These are phyloP conservation scores for Hirundo rustica DNA, from an alignment of 2,797 vertebrate species.

Conservation along the genomic window DNA sequence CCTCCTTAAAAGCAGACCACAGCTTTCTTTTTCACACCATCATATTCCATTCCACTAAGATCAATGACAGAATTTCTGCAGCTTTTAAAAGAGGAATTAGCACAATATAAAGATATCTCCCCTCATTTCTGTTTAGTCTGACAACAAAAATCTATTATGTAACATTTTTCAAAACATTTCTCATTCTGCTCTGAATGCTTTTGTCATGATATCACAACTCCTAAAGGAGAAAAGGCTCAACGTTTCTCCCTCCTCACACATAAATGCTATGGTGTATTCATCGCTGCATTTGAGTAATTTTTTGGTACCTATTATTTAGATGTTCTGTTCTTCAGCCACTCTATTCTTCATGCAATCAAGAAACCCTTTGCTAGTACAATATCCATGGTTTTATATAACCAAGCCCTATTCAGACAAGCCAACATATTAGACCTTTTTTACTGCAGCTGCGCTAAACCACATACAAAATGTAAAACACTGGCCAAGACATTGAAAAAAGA, in stretches of 20 bases:
- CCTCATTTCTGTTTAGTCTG: background rate
- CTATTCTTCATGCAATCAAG: constrained; percentile 21
- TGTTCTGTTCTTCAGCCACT: constrained; percentile 10
- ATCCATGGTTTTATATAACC: constrained; percentile 28
- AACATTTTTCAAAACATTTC: background rate
- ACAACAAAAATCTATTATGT: background rate
- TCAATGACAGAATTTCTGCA: background rate
- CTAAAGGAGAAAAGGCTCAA: background rate
- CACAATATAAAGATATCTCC: background rate
- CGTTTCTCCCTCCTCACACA: background rate
- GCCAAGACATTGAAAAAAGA: background rate
- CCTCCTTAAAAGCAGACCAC: background rate
- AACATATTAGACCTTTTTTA: constrained; percentile 33
- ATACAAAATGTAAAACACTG: background rate
- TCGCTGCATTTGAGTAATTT: background rate
- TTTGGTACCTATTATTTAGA: constrained; percentile 31
- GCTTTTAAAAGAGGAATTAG: constrained; percentile 23
- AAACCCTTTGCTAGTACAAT: constrained; percentile 27
- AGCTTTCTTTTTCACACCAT: background rate
- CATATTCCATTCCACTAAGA: background rate
- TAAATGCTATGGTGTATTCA: background rate
- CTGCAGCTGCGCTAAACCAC: constrained; percentile 49
- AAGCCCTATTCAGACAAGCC: constrained; percentile 29
- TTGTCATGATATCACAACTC: background rate
- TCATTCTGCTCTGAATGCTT: constrained; percentile 25